Evolutionary conservation across 1,140 invertebrate genomes (phyloP).

Genomic region (Calephelis nemesis): DNA sequence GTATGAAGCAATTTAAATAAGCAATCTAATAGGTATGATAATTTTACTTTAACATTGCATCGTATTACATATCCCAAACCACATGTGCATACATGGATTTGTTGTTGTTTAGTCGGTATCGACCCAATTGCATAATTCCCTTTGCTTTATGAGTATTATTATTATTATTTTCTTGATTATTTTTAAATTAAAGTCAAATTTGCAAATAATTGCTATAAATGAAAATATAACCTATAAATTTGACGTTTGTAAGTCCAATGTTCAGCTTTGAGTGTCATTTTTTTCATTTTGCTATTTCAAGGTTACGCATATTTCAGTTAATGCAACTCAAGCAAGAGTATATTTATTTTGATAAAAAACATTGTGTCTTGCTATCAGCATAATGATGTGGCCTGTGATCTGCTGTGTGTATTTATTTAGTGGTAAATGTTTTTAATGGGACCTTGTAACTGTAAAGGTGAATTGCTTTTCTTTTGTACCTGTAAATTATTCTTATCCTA

Average conservation of each 20-base stretch:
- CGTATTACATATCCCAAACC: constrained; percentile 66
- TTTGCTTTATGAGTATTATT: constrained; percentile 39
- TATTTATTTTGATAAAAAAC: neutral
- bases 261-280: constrained; percentile 56
- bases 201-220: constrained; percentile 13
- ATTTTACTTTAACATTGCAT: constrained; percentile 66
- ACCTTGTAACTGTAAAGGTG: no score
- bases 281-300: constrained; percentile 58
- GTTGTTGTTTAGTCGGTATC: constrained; percentile 63
- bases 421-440: no score
- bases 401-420: no score
- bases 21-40: constrained; percentile 69
- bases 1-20: constrained; percentile 51
- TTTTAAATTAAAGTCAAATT: neutral
- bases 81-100: constrained; percentile 70
- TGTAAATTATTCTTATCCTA: no score
- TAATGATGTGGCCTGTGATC: neutral
- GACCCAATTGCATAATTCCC: constrained; percentile 53
- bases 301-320: constrained; percentile 38
- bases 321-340: neutral
- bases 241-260: constrained; percentile 68
- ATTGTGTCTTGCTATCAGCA: neutral
- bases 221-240: constrained; percentile 68
- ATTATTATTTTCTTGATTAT: constrained; percentile 1
- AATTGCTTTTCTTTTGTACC: no score